Evolutionary conservation across 2,797 vertebrate species (phyloP), one percentile per base, ranked within the genome.

Genomic region (Sandelia bainsii): DNA sequence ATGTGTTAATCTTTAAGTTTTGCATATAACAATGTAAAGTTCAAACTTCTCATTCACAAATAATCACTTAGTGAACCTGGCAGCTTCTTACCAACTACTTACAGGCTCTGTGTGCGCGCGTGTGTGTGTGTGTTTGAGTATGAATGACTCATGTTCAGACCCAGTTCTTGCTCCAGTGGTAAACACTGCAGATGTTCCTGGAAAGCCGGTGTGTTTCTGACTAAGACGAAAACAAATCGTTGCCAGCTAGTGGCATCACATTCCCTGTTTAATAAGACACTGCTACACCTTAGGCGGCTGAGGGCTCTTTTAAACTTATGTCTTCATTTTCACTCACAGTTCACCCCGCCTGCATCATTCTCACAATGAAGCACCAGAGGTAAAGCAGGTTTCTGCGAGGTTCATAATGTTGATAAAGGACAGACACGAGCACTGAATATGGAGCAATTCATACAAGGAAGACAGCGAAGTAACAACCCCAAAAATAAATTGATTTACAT

Each of bases 31-130:
- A 27, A 84, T 53, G 63, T 79, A 77, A 81, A 83, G 62, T 82
- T 80, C 72, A 87, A 79, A 60, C 54, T 40, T 34, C 71, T 80
- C 79, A 83, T 87, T 91, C 76, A 87, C 72, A 86, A 89, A 89
- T 82, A 82, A 67, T 58, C 54, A 75, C 63, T 46, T 27, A 19
- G 62, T 45, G 76, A 32, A 71, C 69, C 74, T 69, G 53, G 62
- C 69, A 77, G 73, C 64, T 73, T 58, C 61, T 66, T 20, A 68
- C 78, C 57, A 72, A 54, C 59, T 69, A 59, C 51, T 78, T 32
- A 27, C 52, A 45, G 70, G 76, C 44, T 25, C 19, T 53, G 65
- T 57, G 44, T 62, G 45, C 14, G 52, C 37, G 29, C 22, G n/a
- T 58, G 65, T 52, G 42, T 62, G 44, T n/a, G 52, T 45, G 29